Conservation (phyloP, 2,797 vertebrate genomes). For the Vespertilio murinus region DNA sequence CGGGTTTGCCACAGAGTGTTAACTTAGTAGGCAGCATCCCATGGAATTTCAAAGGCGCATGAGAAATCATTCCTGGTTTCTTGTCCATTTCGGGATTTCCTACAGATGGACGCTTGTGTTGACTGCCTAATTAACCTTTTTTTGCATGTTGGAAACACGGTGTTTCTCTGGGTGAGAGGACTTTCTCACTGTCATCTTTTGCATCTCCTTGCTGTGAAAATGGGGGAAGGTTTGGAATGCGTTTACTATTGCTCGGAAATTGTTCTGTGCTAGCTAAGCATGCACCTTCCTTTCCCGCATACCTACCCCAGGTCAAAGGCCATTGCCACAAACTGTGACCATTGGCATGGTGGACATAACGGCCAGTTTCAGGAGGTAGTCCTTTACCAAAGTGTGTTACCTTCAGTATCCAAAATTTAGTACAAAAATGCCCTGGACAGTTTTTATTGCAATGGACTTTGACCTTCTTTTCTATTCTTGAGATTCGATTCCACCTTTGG, state of each 20-base stretch:
- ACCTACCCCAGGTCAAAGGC: conserved; percentile 62
- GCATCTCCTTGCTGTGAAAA: conserved; percentile 57
- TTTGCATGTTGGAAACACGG: conserved; percentile 80
- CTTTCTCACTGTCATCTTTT: conserved; percentile 52
- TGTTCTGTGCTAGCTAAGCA: conserved; percentile 63
- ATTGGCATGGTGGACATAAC: background rate
- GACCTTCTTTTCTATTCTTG: conserved; percentile 41
- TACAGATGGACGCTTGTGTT: conserved; percentile 29
- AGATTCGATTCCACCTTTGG: background rate
- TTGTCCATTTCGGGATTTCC: conserved; percentile 54
- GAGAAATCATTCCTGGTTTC: conserved; percentile 64
- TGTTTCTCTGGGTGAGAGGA: conserved; percentile 52
- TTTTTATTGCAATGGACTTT: conserved; percentile 65
- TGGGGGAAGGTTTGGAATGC: conserved; percentile 58
- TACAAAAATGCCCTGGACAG: background rate
- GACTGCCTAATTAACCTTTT: conserved; percentile 81
- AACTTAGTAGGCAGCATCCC: background rate
- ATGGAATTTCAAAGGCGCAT: conserved; percentile 70
- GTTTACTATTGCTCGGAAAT: conserved; percentile 61
- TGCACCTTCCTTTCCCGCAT: conserved; percentile 57
- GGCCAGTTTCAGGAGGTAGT: background rate
- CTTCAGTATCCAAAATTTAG: conserved; percentile 36
- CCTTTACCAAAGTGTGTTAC: background rate
- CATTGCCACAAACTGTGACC: conserved; percentile 61
- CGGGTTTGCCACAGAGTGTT: background rate